Evolutionary conservation across 2,113 vertebrate species (phyloP).

Genomic region (Ciconia stormi): DNA sequence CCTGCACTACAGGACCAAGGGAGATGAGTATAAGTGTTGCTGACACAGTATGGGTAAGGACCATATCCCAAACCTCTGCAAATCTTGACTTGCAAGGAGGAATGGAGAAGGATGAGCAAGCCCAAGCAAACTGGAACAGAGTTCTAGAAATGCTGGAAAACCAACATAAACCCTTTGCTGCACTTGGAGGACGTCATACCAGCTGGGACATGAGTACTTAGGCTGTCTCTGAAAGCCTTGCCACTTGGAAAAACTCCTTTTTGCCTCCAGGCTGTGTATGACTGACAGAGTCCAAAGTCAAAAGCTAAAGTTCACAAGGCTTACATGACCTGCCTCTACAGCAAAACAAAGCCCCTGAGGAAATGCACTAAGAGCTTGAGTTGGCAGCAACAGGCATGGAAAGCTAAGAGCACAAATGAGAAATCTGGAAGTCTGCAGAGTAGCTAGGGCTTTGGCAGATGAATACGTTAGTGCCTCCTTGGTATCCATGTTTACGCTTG

Average conservation of each 20-base stretch:
- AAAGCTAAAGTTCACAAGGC: background rate
- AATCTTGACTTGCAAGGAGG: background rate
- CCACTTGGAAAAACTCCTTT: background rate
- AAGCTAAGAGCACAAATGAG: background rate
- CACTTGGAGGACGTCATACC: rapidly evolving
- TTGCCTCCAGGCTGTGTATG: background rate
- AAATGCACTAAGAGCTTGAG: background rate
- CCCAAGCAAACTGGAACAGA: background rate
- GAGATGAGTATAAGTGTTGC: background rate
- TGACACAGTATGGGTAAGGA: background rate
- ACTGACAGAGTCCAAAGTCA: background rate
- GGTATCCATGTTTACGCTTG: background rate
- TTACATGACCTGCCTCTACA: background rate
- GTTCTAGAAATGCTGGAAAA: background rate
- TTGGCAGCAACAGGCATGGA: background rate
- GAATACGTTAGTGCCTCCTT: background rate
- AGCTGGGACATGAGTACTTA: background rate
- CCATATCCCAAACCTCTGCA: background rate
- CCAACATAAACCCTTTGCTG: background rate
- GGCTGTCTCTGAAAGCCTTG: background rate
- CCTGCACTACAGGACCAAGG: background rate
- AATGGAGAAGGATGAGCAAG: background rate
- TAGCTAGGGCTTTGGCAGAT: background rate
- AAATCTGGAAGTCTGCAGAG: background rate
- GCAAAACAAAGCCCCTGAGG: background rate